Evolutionary conservation across 2,888 invertebrate genomes (phyloP).

Genomic region (Orthonevra nobilis): DNA sequence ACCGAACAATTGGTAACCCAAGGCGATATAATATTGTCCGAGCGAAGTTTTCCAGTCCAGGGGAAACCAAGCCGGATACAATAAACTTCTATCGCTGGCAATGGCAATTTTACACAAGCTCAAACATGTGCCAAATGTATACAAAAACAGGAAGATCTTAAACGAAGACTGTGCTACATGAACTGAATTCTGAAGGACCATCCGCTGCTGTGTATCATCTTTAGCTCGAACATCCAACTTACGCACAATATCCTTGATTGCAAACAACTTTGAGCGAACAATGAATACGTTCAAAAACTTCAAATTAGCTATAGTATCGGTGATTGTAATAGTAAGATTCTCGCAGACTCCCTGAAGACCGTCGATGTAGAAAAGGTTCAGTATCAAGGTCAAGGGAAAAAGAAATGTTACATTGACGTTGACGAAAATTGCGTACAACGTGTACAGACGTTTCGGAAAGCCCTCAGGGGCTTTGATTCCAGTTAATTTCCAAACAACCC

Average conservation of each 20-base stretch:
- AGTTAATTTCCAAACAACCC: conserved; percentile 76
- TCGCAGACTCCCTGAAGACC: conserved; percentile 75
- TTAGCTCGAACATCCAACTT: conserved; percentile 70
- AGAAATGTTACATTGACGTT: conserved; percentile 75
- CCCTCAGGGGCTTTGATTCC: conserved; percentile 73
- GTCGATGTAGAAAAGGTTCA: conserved; percentile 73
- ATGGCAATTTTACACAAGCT: conserved; percentile 73
- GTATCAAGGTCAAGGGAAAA: conserved; percentile 75
- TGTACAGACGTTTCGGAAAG: conserved; percentile 57
- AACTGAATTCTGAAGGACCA: conserved; percentile 71
- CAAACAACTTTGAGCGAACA: conserved; percentile 72
- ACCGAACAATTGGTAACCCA: conserved; percentile 74
- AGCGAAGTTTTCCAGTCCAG: conserved; percentile 74
- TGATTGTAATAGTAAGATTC: conserved; percentile 76
- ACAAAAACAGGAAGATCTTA: conserved; percentile 73
- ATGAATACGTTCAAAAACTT: conserved; percentile 76
- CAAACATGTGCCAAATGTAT: conserved; percentile 72
- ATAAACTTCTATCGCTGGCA: conserved; percentile 70
- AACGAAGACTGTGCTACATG: conserved; percentile 72
- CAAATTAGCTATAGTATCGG: conserved; percentile 76
- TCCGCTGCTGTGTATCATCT: conserved; percentile 67
- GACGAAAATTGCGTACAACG: conserved; percentile 71
- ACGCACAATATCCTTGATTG: conserved; percentile 70
- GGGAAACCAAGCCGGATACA: conserved; percentile 78
- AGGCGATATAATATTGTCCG: conserved; percentile 70